Evolutionary conservation across 2,113 vertebrate genomes (phyloP).

Genomic region (Xenotilapia longispinis): DNA sequence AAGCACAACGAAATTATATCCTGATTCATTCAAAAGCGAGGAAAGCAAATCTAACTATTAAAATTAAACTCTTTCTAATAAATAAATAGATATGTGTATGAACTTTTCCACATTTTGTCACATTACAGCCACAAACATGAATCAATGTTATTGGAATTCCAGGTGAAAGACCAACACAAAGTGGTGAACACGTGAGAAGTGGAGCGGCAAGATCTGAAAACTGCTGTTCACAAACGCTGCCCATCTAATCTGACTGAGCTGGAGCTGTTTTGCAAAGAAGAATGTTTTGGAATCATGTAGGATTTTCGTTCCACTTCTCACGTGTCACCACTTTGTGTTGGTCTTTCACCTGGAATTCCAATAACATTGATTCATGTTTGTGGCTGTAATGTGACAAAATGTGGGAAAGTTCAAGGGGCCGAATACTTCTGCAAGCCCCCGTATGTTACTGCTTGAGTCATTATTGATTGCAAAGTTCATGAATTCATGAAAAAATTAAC

Average conservation of each 20-base stretch:
- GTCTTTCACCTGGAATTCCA: neutral
- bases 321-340: neutral
- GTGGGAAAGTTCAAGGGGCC: rapidly evolving
- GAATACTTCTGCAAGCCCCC: rapidly evolving
- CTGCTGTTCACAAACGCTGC: rapidly evolving
- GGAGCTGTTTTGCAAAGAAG: neutral
- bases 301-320: rapidly evolving
- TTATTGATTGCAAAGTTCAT: neutral
- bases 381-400: neutral
- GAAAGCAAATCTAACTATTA: neutral
- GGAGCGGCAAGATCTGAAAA: neutral
- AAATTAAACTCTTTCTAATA: neutral
- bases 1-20: neutral
- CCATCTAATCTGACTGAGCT: neutral
- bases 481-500: rapidly evolving
- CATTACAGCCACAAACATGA: neutral
- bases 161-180: rapidly evolving
- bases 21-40: rapidly evolving
- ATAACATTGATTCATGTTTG: neutral
- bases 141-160: rapidly evolving
- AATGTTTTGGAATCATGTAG: rapidly evolving
- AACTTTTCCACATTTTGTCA: neutral
- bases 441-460: neutral
- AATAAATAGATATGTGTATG: neutral
- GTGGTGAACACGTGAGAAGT: rapidly evolving